Percentiles rank a stretch among this genome's conserved stretches.
Evolutionary conservation across 2,113 vertebrate species (phyloP).

Genomic region (Bettongia penicillata): DNA sequence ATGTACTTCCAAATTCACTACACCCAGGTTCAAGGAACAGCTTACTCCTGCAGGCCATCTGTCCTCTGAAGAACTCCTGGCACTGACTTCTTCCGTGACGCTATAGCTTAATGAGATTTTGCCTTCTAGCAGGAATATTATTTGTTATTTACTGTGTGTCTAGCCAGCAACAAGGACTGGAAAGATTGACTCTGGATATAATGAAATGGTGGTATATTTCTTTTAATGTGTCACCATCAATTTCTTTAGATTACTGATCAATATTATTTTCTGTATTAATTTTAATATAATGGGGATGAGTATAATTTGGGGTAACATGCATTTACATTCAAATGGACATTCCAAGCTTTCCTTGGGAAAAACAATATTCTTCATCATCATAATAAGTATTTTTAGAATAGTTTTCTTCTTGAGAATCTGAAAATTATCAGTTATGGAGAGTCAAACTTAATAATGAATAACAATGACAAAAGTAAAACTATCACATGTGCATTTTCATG

Average conservation of each 20-base stretch:
- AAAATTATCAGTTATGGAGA: slow-evolving; percentile 32
- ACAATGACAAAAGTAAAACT: neutral
- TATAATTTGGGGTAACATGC: slow-evolving; percentile 71
- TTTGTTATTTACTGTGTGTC: neutral
- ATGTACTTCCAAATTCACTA: neutral
- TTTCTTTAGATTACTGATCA: slow-evolving; percentile 54
- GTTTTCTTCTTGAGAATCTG: slow-evolving; percentile 27
- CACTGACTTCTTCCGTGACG: neutral
- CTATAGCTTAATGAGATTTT: neutral
- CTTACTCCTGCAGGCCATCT: neutral
- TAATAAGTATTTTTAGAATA: slow-evolving; percentile 59
- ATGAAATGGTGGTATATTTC: slow-evolving; percentile 11
- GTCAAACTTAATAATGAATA: neutral
- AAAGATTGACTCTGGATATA: neutral
- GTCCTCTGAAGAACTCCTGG: neutral
- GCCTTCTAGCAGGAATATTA: no score
- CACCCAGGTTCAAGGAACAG: neutral
- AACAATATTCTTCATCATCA: slow-evolving; percentile 47
- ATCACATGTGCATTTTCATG: neutral
- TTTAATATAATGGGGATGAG: slow-evolving; percentile 55
- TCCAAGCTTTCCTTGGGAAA: slow-evolving; percentile 59
- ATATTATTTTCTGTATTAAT: slow-evolving; percentile 74
- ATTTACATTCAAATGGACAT: slow-evolving; percentile 77
- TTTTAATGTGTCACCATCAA: slow-evolving; percentile 68
- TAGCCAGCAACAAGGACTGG: neutral